These are phyloP conservation scores for Eretmocerus hayati DNA, from an alignment of 2,888 invertebrate species.

Conservation along the genomic window DNA sequence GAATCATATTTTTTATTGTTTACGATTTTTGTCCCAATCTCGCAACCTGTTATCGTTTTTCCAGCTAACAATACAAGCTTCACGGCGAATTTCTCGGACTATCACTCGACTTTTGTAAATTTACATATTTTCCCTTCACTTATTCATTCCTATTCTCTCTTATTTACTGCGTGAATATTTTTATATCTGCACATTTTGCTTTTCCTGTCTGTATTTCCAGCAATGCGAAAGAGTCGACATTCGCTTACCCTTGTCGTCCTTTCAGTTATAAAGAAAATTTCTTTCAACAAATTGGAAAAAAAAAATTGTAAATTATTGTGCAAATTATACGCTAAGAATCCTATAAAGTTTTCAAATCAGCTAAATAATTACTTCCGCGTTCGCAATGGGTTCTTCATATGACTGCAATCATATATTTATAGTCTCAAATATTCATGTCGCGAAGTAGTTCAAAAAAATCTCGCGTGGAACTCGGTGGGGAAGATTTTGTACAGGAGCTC, in stretches of 20 bases:
- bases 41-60: constrained; percentile 11
- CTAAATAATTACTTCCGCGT: too few species aligned
- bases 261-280: background rate
- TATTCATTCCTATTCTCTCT: constrained; percentile 21
- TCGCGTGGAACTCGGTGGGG: constrained; percentile 3
- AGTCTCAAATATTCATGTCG: background rate
- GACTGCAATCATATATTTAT: too few species aligned
- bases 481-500: constrained; percentile 5
- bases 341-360: too few species aligned
- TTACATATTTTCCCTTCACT: background rate
- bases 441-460: background rate
- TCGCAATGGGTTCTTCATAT: too few species aligned
- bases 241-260: constrained; percentile 27
- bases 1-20: constrained; percentile 31
- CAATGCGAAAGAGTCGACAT: too few species aligned
- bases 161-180: background rate
- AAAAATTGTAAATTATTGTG: constrained; percentile 43
- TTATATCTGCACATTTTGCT: constrained; percentile 11
- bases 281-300: constrained; percentile 31
- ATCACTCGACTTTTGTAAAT: too few species aligned
- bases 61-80: too few species aligned
- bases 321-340: constrained; percentile 41
- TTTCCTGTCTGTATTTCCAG: constrained; percentile 27
- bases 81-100: too few species aligned
- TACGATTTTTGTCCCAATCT: constrained; percentile 22